Evolutionary conservation across 1,140 invertebrate species (phyloP).

Genomic region (Drosophila mayri): DNA sequence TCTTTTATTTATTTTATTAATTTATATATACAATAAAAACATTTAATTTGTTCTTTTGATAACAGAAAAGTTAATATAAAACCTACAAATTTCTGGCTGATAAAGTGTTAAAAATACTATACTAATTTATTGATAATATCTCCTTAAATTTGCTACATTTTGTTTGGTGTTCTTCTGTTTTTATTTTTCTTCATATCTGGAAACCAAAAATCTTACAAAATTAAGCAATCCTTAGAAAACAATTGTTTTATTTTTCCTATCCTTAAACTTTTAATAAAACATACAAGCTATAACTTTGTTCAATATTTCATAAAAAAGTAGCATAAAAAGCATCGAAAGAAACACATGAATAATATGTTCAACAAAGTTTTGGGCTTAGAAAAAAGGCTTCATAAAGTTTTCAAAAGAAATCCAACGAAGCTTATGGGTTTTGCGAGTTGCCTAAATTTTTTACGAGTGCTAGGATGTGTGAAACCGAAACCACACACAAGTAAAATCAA

Average conservation of each 20-base stretch:
- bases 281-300: not conserved
- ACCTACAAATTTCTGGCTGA: no score
- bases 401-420: constrained; percentile 1
- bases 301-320: constrained; percentile 1
- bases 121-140: fast-evolving
- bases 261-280: not conserved
- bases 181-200: no score
- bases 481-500: constrained; percentile 70
- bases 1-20: not conserved
- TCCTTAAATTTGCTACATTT: not conserved
- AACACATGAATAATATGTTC: not conserved
- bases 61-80: not conserved
- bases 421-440: not conserved
- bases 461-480: constrained; percentile 38
- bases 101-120: no score
- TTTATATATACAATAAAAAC: not conserved
- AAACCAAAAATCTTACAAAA: not conserved
- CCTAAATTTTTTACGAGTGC: constrained; percentile 16
- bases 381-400: constrained; percentile 9
- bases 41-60: not conserved
- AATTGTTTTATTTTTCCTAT: not conserved
- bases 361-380: not conserved
- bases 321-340: not conserved
- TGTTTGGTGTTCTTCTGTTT: fast-evolving
- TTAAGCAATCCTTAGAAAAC: not conserved